Conservation (phyloP, 1,140 invertebrate species). For the Zaprionus vittiger region DNA sequence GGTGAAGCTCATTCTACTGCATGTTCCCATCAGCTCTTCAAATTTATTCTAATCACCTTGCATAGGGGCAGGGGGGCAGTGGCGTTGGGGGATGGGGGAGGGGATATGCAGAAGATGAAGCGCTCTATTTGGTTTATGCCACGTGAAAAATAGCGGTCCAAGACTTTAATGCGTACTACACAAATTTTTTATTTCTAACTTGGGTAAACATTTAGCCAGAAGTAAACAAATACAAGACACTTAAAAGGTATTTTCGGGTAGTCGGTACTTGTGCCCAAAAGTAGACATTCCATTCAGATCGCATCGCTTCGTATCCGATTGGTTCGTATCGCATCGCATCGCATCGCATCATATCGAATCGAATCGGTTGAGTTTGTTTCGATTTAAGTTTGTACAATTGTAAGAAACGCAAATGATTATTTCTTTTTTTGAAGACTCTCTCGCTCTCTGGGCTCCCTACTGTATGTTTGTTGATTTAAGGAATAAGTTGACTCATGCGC, state of each 20-base stretch:
- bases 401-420: slow-evolving; percentile 69
- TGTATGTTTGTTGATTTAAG: slow-evolving; percentile 74
- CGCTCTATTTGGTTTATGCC: slow-evolving; percentile 56
- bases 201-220: slow-evolving; percentile 78
- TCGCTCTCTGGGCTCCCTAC: slow-evolving; percentile 21
- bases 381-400: slow-evolving; percentile 30
- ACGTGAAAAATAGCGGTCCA: slow-evolving; percentile 77
- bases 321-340: slow-evolving; percentile 13
- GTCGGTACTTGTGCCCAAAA: slow-evolving; percentile 76
- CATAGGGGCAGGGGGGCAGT: not conserved
- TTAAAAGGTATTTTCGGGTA: slow-evolving; percentile 78
- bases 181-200: slow-evolving; percentile 73
- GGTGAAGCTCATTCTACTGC: slow-evolving; percentile 51
- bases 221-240: slow-evolving; percentile 80
- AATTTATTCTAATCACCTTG: slow-evolving; percentile 58
- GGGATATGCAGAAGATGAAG: slow-evolving; percentile 17
- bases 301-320: slow-evolving; percentile 9
- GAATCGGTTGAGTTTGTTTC: slow-evolving; percentile 55
- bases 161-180: slow-evolving; percentile 74
- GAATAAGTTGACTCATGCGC: slow-evolving; percentile 78
- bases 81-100: not conserved
- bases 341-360: slow-evolving; percentile 7
- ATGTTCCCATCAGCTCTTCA: slow-evolving; percentile 54
- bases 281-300: slow-evolving; percentile 57
- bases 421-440: slow-evolving; percentile 34